Base-by-base conservation (phyloP, 1,140 invertebrate species). In the Diorhabda elongata region DNA sequence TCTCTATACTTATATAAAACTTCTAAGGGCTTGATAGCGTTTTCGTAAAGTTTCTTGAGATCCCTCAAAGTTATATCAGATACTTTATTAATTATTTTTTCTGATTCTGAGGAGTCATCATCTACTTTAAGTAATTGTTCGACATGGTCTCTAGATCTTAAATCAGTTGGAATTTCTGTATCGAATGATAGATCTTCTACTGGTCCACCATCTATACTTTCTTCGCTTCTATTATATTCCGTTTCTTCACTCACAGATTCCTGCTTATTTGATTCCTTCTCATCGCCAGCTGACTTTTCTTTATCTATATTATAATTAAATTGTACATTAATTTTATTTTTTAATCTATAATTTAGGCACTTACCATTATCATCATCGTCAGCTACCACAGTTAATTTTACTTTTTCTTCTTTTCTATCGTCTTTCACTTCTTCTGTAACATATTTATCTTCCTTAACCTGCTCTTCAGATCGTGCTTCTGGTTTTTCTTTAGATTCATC, bases 1-100 rank as follows among this genome's bases (percentile, higher is more conserved):
- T 97, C 94, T 76, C 92, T 87, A 77, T 96, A 97, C 81, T 96
- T 97, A 81, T 96, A 97, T 11, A 95, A 81, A 6, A 85, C 87
- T 84, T 97, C 96, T 75, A 97, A 83, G 5, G 95, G 95, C 81
- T 94, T 93, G 7, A 98, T 94, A 0, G 92, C 91, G 65, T 86
- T 89, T 78, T 95, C 93, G 74, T 97, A 96, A 26, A 96, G 84
- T 76, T 87, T 89, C 79, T 96, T 97, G 63, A 97, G 83, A 69
- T 97, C 93, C 70, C 90, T 89, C 4, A 97, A 85, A 41, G 94
- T 89, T 5, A 89, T 85, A 65, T 94, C 89, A 5, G 90, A 89
- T 43, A 89, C 86, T 82, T 88, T 91, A 56, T 90, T 86, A 58
- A 92, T 83, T 3, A 91, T 85, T 63, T 87, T 83, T 79, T 95